Base-by-base conservation (phyloP, 1,140 invertebrate genomes). In the Teleopsis dalmanni region DNA sequence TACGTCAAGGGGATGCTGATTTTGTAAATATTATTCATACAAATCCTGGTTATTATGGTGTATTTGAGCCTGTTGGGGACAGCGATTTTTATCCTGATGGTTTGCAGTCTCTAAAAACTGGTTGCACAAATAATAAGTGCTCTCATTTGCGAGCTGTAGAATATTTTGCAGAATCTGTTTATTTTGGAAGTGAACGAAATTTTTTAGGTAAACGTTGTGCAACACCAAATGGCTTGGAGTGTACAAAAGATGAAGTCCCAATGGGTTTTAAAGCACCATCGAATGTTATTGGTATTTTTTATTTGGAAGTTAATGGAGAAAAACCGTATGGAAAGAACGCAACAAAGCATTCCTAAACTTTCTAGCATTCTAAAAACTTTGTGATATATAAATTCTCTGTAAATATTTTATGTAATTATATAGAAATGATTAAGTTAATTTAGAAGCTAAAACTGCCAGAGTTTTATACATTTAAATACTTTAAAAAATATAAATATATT, bases 21-120 rank as follows among this genome's bases (percentile, higher is more conserved):
- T 76, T 79, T 38, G 77, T 82, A 0, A 85, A 88, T 56, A 75
- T 85, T 0, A 81, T 89, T 52, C 86, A 88, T 55, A 87, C 83
- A 0, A 85, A 85, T 58, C 79, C 76, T 4, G 84, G 83, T 0
- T 78, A 81, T 31, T 77, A 85, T 54, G 86, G 60, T 6, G 66
- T 68, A 41, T 46, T 53, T 1, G 57, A 57, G n/a, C 60, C 63
- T 0, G 23, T 67, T 7, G 68, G 87, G 3, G 76, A 84, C 56
- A 78, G 75, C 1, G 88, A 91, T 66, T 90, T 91, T 66, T 91
- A 81, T 68, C 85, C 85, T 0, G 57, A 57, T 4, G 67, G 68
- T 9, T 52, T 53, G n/a, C 49, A 57, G 47, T 54, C 65, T n/a
- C 53, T 70, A 48, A 75, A 75, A 56, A 75, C 76, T 3, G 70